Evolutionary conservation across 2,113 vertebrate species (phyloP).

Genomic region (Eidolon helvum): DNA sequence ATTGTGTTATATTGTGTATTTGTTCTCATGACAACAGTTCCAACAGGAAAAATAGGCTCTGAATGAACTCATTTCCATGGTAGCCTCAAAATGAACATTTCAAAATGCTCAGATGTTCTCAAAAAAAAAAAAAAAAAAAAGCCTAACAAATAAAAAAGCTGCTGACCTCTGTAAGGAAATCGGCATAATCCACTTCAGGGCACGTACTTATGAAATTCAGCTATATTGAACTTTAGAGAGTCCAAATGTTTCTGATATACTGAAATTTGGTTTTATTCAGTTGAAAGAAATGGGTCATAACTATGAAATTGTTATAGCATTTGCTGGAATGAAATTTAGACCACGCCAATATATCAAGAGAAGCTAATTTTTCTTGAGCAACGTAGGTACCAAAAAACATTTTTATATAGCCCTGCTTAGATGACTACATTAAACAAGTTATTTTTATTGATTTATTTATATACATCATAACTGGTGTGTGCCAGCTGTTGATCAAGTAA

Average conservation of each 20-base stretch:
- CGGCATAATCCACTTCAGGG: neutral
- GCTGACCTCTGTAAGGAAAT: neutral
- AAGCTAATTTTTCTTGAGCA: slow-evolving; percentile 24
- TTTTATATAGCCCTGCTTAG: slow-evolving; percentile 28
- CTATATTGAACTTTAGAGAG: neutral
- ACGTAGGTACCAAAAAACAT: neutral
- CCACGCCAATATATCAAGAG: neutral
- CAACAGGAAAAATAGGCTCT: slow-evolving; percentile 32
- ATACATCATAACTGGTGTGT: slow-evolving; percentile 9
- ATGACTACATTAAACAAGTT: neutral
- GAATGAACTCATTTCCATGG: slow-evolving; percentile 56
- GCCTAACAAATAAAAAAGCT: neutral
- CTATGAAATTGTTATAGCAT: neutral
- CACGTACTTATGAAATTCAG: neutral
- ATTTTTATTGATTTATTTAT: slow-evolving; percentile 57
- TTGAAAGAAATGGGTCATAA: neutral
- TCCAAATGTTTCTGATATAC: neutral
- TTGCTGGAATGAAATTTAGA: slow-evolving; percentile 31
- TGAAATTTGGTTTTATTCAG: neutral
- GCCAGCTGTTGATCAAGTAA: slow-evolving; percentile 55
- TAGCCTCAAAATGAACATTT: slow-evolving; percentile 49
- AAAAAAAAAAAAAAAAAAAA: neutral
- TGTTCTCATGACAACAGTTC: slow-evolving; percentile 23
- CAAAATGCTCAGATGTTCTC: slow-evolving; percentile 22
- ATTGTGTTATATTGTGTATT: slow-evolving; percentile 4